phyloP scores from a whole-genome alignment of 1,140 invertebrate genomes.

The Teleopsis dalmanni region DNA sequence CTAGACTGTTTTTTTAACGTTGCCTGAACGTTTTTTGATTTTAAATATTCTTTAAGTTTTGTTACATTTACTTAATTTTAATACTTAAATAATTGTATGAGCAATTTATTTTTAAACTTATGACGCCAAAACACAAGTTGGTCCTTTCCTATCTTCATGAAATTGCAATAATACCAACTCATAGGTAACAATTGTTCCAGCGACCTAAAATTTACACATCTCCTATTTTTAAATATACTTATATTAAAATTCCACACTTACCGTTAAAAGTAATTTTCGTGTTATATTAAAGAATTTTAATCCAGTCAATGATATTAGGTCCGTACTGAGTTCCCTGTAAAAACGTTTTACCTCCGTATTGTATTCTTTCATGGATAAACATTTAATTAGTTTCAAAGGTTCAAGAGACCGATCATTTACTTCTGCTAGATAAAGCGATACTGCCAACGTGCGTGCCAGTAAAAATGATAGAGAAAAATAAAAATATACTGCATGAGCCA shows the following conservation, averaged over 20 bases:
- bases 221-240: background rate
- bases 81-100: too few relatives aligned
- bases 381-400: slow-evolving; percentile 49
- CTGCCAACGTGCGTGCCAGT: slow-evolving; percentile 49
- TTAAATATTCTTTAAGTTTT: too few relatives aligned
- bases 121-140: too few relatives aligned
- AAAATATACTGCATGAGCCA: slow-evolving; percentile 49
- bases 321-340: slow-evolving; percentile 49
- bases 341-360: slow-evolving; percentile 52
- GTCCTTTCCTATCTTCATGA: slow-evolving; percentile 37
- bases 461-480: slow-evolving; percentile 58
- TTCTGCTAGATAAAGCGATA: slow-evolving; percentile 52
- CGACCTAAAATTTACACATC: slow-evolving; percentile 20
- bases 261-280: slow-evolving; percentile 51
- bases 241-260: slow-evolving; percentile 6
- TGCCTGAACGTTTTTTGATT: too few relatives aligned
- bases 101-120: too few relatives aligned
- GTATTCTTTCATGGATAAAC: slow-evolving; percentile 49
- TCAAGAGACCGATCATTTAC: slow-evolving; percentile 54
- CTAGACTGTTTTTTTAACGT: too few relatives aligned
- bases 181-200: slow-evolving; percentile 58
- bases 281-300: slow-evolving; percentile 56
- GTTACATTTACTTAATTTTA: too few relatives aligned
- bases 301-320: slow-evolving; percentile 53
- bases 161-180: slow-evolving; percentile 52